Evolutionary conservation across 2,888 invertebrate genomes (phyloP).

Genomic region (Drosophila mercatorum): DNA sequence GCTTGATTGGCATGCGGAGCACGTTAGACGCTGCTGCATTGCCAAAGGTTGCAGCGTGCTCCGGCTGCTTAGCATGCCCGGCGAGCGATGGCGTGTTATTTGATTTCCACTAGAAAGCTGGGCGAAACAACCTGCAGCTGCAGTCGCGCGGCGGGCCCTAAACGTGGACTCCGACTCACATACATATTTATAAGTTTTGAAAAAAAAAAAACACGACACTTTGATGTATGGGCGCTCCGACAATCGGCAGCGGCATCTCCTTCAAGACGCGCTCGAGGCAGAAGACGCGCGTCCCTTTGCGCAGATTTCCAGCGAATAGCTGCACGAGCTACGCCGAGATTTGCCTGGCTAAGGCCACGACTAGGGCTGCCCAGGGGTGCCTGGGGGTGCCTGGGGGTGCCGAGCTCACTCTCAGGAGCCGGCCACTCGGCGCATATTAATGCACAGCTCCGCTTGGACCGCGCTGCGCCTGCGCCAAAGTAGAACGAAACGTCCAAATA

Average conservation of each 20-base stretch:
- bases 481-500: conserved; percentile 78
- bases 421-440: conserved; percentile 41
- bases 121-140: conserved; percentile 36
- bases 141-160: conserved; percentile 18
- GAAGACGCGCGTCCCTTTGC: conserved; percentile 44
- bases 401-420: conserved; percentile 10
- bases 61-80: conserved; percentile 62
- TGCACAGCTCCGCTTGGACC: conserved; percentile 14
- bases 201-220: conserved; percentile 68
- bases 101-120: conserved; percentile 60
- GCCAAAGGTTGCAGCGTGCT: conserved; percentile 32
- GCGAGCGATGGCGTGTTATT: conserved; percentile 51
- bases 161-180: conserved; percentile 16
- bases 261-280: conserved; percentile 22
- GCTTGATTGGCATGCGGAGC: conserved; percentile 37
- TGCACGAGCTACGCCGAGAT: conserved; percentile 50
- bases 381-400: neutral
- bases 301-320: conserved; percentile 63
- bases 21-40: conserved; percentile 39
- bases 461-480: conserved; percentile 55
- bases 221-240: conserved; percentile 67
- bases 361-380: too few species aligned
- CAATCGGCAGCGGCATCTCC: conserved; percentile 58
- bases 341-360: neutral
- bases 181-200: conserved; percentile 70